Conservation (phyloP, 2,888 invertebrate genomes). For the Ametastegia equiseti region DNA sequence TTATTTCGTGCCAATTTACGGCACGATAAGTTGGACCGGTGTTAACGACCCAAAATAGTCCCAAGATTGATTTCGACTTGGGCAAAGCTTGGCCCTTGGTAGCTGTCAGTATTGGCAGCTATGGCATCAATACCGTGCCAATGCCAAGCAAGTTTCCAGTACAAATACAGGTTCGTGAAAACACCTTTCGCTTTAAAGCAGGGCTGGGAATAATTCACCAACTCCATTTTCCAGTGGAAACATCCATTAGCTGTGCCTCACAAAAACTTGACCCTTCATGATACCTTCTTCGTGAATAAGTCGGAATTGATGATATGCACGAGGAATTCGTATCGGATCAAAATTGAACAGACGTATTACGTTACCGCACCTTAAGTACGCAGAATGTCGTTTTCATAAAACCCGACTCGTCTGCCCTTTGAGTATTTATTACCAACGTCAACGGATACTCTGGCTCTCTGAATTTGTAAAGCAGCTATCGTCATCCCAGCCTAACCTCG, state of each 20-base stretch:
- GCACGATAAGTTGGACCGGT: too few species aligned
- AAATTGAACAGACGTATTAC: neutral
- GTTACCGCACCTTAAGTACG: neutral
- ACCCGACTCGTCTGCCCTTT: constrained; percentile 24
- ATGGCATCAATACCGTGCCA: too few species aligned
- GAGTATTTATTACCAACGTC: constrained; percentile 35
- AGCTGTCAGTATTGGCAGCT: too few species aligned
- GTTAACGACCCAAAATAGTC: too few species aligned
- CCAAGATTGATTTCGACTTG: too few species aligned
- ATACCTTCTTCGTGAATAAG: neutral
- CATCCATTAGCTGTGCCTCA: too few species aligned
- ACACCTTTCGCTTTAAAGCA: neutral
- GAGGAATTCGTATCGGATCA: neutral
- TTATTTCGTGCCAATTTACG: too few species aligned
- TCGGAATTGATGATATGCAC: neutral
- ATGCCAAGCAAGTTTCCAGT: too few species aligned
- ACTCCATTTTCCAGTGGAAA: too few species aligned
- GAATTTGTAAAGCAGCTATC: constrained; percentile 41
- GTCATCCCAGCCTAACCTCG: constrained; percentile 21
- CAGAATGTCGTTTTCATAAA: constrained; percentile 30
- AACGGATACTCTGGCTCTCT: constrained; percentile 28
- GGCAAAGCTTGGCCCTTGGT: too few species aligned
- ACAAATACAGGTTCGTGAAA: too few species aligned
- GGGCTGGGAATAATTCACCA: constrained; percentile 4
- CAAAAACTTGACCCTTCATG: too few species aligned